phyloP scores from a whole-genome alignment of 2,113 vertebrate species.

The Tachycineta bicolor region DNA sequence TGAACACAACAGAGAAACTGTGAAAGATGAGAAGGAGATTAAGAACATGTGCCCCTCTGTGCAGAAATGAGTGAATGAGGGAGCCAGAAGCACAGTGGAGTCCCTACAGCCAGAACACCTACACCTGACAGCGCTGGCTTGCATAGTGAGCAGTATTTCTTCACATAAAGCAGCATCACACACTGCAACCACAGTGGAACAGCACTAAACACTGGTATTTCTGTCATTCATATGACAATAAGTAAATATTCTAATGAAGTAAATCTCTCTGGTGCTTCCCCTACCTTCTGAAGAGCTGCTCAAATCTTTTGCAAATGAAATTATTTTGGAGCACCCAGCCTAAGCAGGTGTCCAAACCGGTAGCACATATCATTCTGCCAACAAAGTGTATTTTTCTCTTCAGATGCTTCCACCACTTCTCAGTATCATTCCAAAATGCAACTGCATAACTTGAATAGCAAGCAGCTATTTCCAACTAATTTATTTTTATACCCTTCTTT shows the following conservation, averaged over 20 bases:
- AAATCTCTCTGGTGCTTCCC: background rate
- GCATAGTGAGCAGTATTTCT: background rate
- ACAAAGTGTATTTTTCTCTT: background rate
- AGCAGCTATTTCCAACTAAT: background rate
- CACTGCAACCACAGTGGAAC: background rate
- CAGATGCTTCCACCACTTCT: slow-evolving; percentile 26
- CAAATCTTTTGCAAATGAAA: slow-evolving; percentile 39
- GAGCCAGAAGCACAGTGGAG: background rate
- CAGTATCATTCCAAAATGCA: background rate
- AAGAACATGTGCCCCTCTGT: background rate
- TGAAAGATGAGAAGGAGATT: background rate
- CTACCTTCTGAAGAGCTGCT: background rate
- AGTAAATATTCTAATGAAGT: background rate
- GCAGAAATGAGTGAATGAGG: background rate
- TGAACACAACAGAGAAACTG: background rate
- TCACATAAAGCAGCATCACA: background rate
- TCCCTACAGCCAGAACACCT: background rate
- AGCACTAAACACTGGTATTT: background rate
- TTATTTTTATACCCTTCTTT: background rate
- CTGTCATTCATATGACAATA: background rate
- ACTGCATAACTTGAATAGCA: background rate
- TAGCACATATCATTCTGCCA: slow-evolving; percentile 9
- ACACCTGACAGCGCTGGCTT: background rate
- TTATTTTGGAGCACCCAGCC: slow-evolving; percentile 3
- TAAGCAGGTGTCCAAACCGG: background rate